Evolutionary conservation across 2,888 invertebrate genomes (phyloP).

Genomic region (Diarsia brunnea): DNA sequence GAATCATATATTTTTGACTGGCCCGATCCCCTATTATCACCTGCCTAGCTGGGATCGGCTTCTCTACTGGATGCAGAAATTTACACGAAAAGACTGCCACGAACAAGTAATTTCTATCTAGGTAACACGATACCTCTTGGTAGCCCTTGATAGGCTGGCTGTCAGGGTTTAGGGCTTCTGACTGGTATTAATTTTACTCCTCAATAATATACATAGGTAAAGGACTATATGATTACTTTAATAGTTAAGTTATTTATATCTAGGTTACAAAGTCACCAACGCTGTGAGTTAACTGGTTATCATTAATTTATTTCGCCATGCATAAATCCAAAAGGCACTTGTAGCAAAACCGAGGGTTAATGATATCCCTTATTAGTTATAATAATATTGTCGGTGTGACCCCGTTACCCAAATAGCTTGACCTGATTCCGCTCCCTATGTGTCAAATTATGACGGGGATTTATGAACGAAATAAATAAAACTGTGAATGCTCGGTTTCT

Average conservation of each 20-base stretch:
- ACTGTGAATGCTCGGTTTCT: background rate
- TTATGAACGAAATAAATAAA: constrained; percentile 47
- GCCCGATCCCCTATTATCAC: too few species aligned
- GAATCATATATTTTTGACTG: too few species aligned
- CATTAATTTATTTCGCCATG: background rate
- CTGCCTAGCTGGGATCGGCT: too few species aligned
- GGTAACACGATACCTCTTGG: background rate
- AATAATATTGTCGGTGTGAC: constrained; percentile 32
- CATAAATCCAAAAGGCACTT: background rate
- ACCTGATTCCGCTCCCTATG: constrained; percentile 18
- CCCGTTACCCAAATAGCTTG: constrained; percentile 12
- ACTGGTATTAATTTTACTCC: too few species aligned
- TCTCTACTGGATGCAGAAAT: too few species aligned
- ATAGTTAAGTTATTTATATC: background rate
- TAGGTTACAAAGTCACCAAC: background rate
- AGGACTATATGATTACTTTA: background rate
- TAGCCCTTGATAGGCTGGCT: background rate
- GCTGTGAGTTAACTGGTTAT: background rate
- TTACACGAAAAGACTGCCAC: background rate
- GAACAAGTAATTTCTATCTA: background rate
- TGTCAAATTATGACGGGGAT: constrained; percentile 42
- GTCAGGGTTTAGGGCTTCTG: background rate
- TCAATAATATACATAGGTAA: too few species aligned
- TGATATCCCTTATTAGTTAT: constrained; percentile 12
- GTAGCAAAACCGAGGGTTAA: background rate